phyloP scores from a whole-genome alignment of 2,113 vertebrate genomes.

The Cephalopterus ornatus region DNA sequence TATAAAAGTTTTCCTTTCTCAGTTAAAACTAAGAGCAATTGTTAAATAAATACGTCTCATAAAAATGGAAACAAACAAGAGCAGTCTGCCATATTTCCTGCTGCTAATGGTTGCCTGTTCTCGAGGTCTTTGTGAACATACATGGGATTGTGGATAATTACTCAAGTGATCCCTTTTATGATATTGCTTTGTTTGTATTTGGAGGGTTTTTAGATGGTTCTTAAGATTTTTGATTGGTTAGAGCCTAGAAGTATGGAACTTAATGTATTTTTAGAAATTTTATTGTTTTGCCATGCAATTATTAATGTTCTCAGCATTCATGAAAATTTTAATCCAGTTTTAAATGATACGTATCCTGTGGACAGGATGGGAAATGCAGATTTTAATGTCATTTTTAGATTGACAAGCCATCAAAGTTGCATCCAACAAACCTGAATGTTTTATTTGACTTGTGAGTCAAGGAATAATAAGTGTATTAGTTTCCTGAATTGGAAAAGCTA shows the following conservation, averaged over 20 bases:
- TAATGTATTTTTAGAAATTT: background rate
- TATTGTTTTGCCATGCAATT: background rate
- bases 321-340: background rate
- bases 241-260: background rate
- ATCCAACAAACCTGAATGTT: background rate
- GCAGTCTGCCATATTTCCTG: background rate
- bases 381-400: background rate
- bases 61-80: background rate
- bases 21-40: background rate
- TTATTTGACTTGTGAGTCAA: background rate
- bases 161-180: background rate
- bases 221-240: background rate
- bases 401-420: background rate
- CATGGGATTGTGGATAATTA: background rate
- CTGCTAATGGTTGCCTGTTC: background rate
- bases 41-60: background rate
- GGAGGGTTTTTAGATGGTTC: background rate
- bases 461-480: background rate
- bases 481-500: background rate
- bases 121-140: background rate
- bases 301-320: background rate
- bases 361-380: background rate
- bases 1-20: background rate
- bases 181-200: background rate
- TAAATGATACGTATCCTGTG: background rate